Percentiles rank a stretch among this genome's conserved stretches.
Conservation (phyloP, 2,797 vertebrate species). For the Tiaroga cobitis region DNA sequence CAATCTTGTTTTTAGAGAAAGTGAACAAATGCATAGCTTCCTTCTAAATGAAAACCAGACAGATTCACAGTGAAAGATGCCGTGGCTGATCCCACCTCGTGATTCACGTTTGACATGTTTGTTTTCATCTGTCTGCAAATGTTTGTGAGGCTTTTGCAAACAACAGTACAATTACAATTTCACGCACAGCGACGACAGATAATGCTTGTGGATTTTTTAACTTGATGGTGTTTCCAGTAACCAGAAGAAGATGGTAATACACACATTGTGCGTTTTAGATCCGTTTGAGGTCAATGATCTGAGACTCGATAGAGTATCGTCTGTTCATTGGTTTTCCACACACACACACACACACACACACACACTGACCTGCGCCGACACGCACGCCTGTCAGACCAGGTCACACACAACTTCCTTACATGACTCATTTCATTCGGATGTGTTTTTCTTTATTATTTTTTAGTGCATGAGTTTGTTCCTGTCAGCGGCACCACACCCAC, state of each 20-base stretch:
- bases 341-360: neutral
- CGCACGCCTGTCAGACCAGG: conserved; percentile 1
- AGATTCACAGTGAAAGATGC: neutral
- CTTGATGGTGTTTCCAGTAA: neutral
- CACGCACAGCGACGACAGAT: neutral
- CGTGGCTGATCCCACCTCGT: conserved; percentile 16
- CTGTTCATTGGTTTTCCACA: neutral
- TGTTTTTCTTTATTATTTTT: neutral
- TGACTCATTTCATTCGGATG: conserved; percentile 15
- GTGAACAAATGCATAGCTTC: neutral
- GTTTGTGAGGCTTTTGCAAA: conserved; percentile 25
- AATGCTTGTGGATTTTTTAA: neutral
- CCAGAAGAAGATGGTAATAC: neutral
- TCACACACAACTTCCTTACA: neutral
- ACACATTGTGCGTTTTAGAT: neutral
- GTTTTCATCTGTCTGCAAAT: conserved; percentile 18
- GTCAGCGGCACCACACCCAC: conserved; percentile 5
- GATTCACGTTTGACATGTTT: conserved; percentile 12
- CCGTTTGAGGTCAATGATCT: neutral
- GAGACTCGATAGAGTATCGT: neutral
- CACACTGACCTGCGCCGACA: neutral
- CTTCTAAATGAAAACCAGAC: conserved; percentile 15
- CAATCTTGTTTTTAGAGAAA: neutral
- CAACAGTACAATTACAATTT: conserved; percentile 13
- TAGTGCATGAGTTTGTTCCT: neutral